Evolutionary conservation across 53 echinoderm and acorn worm species (phyloP).

Genomic region (Mesocentrotus franciscanus): DNA sequence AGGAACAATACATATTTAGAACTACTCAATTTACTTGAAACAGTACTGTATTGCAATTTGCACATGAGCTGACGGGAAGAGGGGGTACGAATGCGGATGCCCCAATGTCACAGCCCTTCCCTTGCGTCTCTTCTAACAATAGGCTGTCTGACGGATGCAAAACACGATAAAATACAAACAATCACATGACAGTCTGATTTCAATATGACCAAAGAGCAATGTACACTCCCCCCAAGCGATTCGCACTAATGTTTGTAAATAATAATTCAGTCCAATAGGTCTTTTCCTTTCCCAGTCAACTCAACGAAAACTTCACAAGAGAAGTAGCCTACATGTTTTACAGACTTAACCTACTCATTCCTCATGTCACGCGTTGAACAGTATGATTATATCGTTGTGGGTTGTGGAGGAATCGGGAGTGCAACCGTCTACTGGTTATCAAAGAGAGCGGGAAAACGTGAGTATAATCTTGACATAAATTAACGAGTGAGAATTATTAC

Average conservation of each 20-base stretch:
- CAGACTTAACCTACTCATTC: background rate
- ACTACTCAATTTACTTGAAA: too few relatives aligned
- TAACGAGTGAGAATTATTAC: background rate
- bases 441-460: constrained; percentile 63
- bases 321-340: too few relatives aligned
- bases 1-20: too few relatives aligned
- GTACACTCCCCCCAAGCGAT: background rate
- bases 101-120: background rate
- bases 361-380: background rate
- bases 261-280: background rate
- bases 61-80: too few relatives aligned
- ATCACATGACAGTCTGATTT: background rate
- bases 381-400: constrained; percentile 86
- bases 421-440: constrained; percentile 81
- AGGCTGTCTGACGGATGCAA: background rate
- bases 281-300: background rate
- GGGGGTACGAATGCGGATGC: background rate
- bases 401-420: constrained; percentile 91
- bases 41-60: too few relatives aligned
- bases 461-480: background rate
- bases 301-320: too few relatives aligned
- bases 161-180: background rate
- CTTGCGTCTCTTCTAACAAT: background rate
- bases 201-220: background rate
- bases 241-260: background rate